These are phyloP conservation scores for Sula dactylatra DNA, from an alignment of 2,113 vertebrate genomes.

Conservation along the genomic window DNA sequence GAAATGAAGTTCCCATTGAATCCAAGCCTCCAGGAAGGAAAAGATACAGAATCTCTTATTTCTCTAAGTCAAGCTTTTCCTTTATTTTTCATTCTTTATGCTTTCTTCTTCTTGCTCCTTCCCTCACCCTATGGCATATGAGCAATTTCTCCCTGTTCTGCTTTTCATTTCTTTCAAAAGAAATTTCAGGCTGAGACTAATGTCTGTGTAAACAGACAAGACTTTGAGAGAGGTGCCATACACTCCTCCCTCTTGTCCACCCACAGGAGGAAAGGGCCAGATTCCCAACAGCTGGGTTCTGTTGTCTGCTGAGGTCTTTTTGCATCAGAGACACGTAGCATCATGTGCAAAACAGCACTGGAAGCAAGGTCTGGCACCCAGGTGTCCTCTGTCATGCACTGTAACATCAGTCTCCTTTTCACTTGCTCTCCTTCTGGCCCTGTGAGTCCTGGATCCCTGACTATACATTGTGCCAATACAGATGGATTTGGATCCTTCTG, in stretches of 20 bases:
- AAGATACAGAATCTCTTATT: background rate
- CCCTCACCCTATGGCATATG: background rate
- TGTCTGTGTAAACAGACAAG: background rate
- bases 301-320: background rate
- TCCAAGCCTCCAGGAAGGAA: background rate
- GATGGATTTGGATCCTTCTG: background rate
- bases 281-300: background rate
- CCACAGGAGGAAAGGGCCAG: background rate
- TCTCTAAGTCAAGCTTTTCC: background rate
- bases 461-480: background rate
- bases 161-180: background rate
- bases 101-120: background rate
- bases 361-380: background rate
- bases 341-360: background rate
- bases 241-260: background rate
- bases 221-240: background rate
- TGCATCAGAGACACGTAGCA: background rate
- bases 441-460: background rate
- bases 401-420: background rate
- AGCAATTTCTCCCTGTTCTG: background rate
- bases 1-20: background rate
- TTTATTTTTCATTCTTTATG: background rate
- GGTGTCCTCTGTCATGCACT: background rate
- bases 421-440: background rate
- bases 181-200: background rate